phyloP scores from a whole-genome alignment of 2,113 vertebrate genomes.

The Lanius ludovicianus region DNA sequence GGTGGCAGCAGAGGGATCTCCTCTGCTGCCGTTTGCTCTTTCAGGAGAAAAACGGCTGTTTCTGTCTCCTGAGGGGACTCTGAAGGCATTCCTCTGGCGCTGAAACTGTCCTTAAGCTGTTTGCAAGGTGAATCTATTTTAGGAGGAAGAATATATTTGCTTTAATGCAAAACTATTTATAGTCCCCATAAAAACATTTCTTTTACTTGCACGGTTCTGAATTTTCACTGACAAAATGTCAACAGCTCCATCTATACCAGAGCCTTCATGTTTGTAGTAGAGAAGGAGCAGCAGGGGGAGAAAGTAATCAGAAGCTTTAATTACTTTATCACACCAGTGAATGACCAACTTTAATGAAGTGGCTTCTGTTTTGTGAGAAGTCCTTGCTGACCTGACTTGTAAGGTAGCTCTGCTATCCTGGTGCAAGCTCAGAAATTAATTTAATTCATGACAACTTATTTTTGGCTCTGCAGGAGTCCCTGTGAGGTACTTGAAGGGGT shows the following conservation, averaged over 20 bases:
- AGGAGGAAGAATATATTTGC: background rate
- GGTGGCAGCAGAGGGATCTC: background rate
- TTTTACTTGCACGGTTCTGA: background rate
- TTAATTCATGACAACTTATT: background rate
- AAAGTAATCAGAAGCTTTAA: background rate
- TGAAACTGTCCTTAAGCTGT: background rate
- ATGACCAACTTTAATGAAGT: conserved; percentile 18
- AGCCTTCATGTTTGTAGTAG: background rate
- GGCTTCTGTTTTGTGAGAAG: background rate
- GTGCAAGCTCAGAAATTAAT: background rate
- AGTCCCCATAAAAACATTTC: conserved; percentile 2
- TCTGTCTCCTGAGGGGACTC: background rate
- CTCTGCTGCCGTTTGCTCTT: background rate
- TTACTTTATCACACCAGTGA: background rate
- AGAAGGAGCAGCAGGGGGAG: background rate
- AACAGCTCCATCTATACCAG: background rate
- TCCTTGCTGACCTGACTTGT: background rate
- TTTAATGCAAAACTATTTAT: conserved; percentile 50
- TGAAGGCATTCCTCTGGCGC: background rate
- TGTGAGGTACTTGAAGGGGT: rapidly evolving
- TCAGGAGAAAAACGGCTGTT: background rate
- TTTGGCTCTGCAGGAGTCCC: background rate
- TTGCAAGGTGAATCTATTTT: conserved; percentile 55
- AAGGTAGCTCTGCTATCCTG: rapidly evolving
- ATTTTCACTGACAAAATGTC: conserved; percentile 20